Evolutionary conservation across 2,797 vertebrate species (phyloP).

Genomic region (Xerus rutilus): DNA sequence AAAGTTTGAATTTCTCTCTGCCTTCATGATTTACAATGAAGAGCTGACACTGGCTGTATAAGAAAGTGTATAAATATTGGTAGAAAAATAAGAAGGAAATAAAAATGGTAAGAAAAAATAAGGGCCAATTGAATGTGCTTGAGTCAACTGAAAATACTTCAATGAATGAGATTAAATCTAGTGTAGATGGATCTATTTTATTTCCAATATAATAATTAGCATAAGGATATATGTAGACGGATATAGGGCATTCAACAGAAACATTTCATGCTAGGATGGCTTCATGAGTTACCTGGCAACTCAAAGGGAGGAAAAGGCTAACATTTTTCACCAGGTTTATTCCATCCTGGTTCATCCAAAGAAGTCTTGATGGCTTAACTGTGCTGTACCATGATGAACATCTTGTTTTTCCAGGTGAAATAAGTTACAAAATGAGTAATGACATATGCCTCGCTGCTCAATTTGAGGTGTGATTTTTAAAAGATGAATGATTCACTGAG

Average conservation of each 20-base stretch:
- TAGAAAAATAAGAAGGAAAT: conserved; percentile 10
- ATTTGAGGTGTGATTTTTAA: conserved; percentile 42
- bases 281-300: background rate
- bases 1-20: background rate
- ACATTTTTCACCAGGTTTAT: background rate
- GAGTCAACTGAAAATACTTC: background rate
- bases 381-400: background rate
- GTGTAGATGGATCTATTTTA: background rate
- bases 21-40: background rate
- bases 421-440: conserved; percentile 14
- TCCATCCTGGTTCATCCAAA: background rate
- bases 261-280: background rate
- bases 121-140: background rate
- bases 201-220: background rate
- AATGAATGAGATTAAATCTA: background rate
- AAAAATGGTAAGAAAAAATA: background rate
- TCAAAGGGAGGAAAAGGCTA: background rate
- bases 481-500: conserved; percentile 30
- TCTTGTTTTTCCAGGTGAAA: conserved; percentile 6
- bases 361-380: background rate
- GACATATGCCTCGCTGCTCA: background rate
- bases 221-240: background rate
- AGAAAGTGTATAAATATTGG: background rate
- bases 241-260: background rate
- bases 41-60: background rate